A percentile compares a stretch with the other conserved stretches of the same genome.
Evolutionary conservation across 2,888 invertebrate genomes (phyloP).

Genomic region (Leucania comma): DNA sequence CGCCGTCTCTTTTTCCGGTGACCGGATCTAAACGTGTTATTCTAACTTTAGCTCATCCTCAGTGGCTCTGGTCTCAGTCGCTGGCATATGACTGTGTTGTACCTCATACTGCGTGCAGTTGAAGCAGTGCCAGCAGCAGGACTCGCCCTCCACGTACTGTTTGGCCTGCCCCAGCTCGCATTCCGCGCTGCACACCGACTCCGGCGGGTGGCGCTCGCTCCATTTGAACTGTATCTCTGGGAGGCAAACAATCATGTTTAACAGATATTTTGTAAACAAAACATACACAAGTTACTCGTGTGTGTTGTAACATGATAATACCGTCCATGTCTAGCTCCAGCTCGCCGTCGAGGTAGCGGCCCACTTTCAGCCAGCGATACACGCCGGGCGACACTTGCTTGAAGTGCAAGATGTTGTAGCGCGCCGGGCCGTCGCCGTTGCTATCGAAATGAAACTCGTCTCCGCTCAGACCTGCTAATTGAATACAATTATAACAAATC

Average conservation of each 20-base stretch:
- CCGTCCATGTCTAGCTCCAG: conserved; percentile 95
- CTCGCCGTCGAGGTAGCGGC: conserved; percentile 95
- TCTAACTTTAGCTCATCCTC: background rate
- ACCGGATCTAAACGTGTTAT: conserved; percentile 92
- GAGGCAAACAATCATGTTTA: background rate
- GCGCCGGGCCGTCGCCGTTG: conserved; percentile 97
- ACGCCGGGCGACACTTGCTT: conserved; percentile 94
- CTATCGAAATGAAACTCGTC: conserved; percentile 97
- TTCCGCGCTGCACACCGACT: conserved; percentile 97
- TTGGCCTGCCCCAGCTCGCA: conserved; percentile 97
- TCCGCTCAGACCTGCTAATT: conserved; percentile 94
- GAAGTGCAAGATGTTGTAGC: conserved; percentile 98
- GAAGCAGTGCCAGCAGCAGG: conserved; percentile 98
- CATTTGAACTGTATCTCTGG: conserved; percentile 96
- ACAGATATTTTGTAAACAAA: background rate
- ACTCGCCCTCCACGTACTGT: conserved; percentile 97
- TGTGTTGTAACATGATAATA: conserved; percentile 74
- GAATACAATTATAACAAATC: background rate
- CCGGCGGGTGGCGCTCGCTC: conserved; percentile 94
- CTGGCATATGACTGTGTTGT: background rate
- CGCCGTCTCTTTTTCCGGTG: conserved; percentile 94
- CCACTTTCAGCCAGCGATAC: conserved; percentile 96
- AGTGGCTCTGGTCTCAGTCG: background rate
- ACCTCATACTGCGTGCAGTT: conserved; percentile 87
- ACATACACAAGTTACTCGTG: background rate